A percentile compares a stretch with the other conserved stretches of the same genome.
Evolutionary conservation across 2,113 vertebrate species (phyloP).

Genomic region (Cinclus cinclus): DNA sequence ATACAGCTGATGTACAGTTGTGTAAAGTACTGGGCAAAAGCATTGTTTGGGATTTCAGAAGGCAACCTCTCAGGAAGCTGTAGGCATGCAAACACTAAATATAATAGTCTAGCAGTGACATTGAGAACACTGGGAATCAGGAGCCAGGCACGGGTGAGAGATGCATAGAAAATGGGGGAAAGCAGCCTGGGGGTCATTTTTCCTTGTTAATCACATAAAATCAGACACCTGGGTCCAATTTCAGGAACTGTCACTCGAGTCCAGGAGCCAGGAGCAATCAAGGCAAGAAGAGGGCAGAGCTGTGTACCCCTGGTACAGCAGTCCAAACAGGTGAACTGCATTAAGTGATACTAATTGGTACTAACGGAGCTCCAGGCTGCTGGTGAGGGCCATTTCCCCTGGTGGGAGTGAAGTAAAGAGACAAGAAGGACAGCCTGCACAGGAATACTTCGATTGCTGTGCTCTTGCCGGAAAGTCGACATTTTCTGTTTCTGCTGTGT

Average conservation of each 20-base stretch:
- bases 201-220: background rate
- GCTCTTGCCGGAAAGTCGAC: background rate
- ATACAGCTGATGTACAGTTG: background rate
- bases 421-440: background rate
- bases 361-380: background rate
- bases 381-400: background rate
- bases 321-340: background rate
- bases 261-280: background rate
- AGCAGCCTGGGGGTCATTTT: background rate
- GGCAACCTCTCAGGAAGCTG: background rate
- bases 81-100: background rate
- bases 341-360: background rate
- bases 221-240: background rate
- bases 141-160: fast-evolving
- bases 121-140: background rate
- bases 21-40: background rate
- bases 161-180: background rate
- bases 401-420: background rate
- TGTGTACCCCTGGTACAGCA: background rate
- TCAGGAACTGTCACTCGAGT: background rate
- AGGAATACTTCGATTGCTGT: background rate
- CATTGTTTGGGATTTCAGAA: background rate
- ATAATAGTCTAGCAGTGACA: background rate
- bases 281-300: background rate
- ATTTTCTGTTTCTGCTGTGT: background rate